These are phyloP conservation scores for Tenthredo amoena DNA, from an alignment of 2,888 invertebrate genomes.

Conservation along the genomic window DNA sequence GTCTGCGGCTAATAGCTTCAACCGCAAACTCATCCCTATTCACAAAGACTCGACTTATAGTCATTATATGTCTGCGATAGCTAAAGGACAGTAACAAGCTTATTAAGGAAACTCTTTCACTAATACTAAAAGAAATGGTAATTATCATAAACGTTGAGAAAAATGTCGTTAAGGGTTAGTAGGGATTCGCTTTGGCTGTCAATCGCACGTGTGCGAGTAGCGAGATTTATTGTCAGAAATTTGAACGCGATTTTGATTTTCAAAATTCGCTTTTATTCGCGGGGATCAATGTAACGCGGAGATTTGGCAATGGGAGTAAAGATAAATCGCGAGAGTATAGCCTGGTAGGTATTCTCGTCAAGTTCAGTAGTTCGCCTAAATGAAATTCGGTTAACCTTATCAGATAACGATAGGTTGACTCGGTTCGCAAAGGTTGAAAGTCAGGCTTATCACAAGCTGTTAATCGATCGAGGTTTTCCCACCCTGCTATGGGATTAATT, in stretches of 20 bases:
- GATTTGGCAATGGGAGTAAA: background rate
- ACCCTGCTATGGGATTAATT: background rate
- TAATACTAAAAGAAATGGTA: background rate
- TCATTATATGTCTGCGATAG: background rate
- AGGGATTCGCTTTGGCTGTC: background rate
- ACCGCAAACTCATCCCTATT: background rate
- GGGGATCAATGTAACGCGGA: background rate
- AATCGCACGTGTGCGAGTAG: background rate
- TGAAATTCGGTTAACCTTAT: constrained; percentile 28
- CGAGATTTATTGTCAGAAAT: background rate
- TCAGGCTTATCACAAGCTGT: constrained; percentile 19
- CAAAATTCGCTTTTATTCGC: background rate
- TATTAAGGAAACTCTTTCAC: background rate
- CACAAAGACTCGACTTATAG: background rate
- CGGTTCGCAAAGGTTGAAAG: constrained; percentile 28
- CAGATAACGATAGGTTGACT: constrained; percentile 11
- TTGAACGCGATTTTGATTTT: background rate
- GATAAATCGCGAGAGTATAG: constrained; percentile 2
- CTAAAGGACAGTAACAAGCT: background rate
- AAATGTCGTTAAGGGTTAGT: background rate
- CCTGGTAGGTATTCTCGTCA: background rate
- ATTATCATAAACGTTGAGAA: background rate
- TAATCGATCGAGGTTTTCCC: constrained; percentile 28
- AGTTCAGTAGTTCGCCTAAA: constrained; percentile 10
- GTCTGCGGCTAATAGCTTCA: background rate